Base-by-base conservation (phyloP, 2,888 invertebrate species). In the Stenoptilia bipunctidactyla region DNA sequence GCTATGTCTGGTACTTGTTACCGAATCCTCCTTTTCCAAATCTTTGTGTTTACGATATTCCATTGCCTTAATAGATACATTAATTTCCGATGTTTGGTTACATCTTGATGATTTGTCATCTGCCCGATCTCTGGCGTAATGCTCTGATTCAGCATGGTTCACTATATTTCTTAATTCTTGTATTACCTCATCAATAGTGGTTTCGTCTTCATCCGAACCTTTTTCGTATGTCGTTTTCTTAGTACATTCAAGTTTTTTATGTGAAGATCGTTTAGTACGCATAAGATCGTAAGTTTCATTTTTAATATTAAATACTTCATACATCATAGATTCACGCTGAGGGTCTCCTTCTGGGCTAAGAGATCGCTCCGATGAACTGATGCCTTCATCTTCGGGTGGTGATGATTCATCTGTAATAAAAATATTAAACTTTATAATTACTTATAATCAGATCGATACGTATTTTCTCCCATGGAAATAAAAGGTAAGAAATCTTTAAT, bases 341-440 rank as follows among this genome's bases (percentile, higher is more conserved):
- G 80, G 70, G 46, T 88, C 88, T 25, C 88, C 87, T 58, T 92
- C 92, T 0, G 92, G 92, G 45, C 91, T 91, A 34, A 92, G 76
- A 33, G 92, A 92, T 50, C 90, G 84, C 61, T 94, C 94, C 0
- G 93, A 93, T 6, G 93, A 93, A 56, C 93, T 93, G 50, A 94
- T 94, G 4, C 94, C 94, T 83, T 94, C 94, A 58, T 94, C 94
- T 73, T 94, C 93, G 30, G 92, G 91, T 49, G 93, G 92, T 4
- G 92, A 91, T 34, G 90, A 90, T 56, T 87, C 88, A 55, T 85
- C 88, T 88, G 15, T 8, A 13, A 36, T 13, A 20, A 2, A 38
- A 40, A 13, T 9, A 13, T 30, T 13, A 25, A 8, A 25, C 9
- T 25, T 25, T 25, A 9, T 25, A 25, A 9, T 9, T n/a, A n/a